Conservation (phyloP, 2,113 vertebrate species). For the Phoenicopterus ruber region DNA sequence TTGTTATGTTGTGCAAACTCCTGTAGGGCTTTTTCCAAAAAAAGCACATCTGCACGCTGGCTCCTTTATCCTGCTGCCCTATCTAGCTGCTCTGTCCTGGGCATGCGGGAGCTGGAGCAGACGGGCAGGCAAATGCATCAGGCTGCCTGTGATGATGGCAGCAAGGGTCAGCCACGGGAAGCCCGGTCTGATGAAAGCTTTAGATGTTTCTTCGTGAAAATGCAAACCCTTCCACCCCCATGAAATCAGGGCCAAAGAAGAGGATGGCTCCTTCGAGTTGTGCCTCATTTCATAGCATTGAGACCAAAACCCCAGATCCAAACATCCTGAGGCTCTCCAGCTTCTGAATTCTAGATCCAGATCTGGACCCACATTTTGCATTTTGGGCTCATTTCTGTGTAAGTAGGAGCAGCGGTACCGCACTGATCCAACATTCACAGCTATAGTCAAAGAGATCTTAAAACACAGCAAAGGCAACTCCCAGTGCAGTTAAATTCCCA, state of each 20-base stretch:
- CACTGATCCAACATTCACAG: neutral
- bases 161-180: accelerated
- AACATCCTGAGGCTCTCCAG: neutral
- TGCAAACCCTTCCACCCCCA: accelerated
- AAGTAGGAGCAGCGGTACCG: neutral
- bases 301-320: neutral
- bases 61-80: neutral
- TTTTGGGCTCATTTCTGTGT: neutral
- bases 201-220: neutral
- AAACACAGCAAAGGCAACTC: neutral
- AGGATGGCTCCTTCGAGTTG: neutral
- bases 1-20: slow-evolving; percentile 3
- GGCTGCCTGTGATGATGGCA: neutral
- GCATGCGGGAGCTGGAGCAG: neutral
- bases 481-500: neutral
- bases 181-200: neutral
- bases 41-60: neutral
- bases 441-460: neutral
- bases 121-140: neutral
- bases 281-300: neutral
- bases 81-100: neutral
- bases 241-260: neutral
- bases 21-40: neutral
- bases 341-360: neutral
- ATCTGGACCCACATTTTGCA: neutral